phyloP scores from a whole-genome alignment of 1,140 invertebrate genomes.

The Saxidomus purpurata region DNA sequence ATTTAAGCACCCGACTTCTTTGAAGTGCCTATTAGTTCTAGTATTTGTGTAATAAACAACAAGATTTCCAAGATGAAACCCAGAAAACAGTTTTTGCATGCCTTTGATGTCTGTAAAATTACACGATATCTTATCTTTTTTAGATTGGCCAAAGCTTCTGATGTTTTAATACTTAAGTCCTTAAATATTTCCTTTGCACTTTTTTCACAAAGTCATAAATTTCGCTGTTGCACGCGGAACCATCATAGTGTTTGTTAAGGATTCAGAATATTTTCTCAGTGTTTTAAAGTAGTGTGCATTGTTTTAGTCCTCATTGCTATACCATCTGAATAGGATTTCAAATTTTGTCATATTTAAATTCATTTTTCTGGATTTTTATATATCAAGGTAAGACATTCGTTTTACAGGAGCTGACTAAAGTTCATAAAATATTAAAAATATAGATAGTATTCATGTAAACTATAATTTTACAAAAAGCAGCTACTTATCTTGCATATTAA shows the following conservation, averaged over 20 bases:
- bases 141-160: slow-evolving; percentile 35
- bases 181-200: slow-evolving; percentile 31
- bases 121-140: slow-evolving; percentile 54
- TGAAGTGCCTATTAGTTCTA: slow-evolving; percentile 61
- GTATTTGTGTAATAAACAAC: slow-evolving; percentile 68
- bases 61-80: slow-evolving; percentile 45
- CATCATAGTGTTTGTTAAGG: not conserved
- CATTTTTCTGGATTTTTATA: not conserved
- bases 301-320: not conserved
- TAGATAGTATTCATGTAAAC: too few relatives aligned
- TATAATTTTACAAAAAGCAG: too few relatives aligned
- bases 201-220: slow-evolving; percentile 39
- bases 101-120: slow-evolving; percentile 65
- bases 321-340: not conserved
- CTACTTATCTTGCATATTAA: too few relatives aligned
- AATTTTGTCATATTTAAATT: not conserved
- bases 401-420: too few relatives aligned
- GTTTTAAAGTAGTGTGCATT: not conserved
- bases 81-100: slow-evolving; percentile 54
- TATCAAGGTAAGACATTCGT: not conserved
- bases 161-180: slow-evolving; percentile 46
- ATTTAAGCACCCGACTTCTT: slow-evolving; percentile 50
- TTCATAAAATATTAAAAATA: too few relatives aligned
- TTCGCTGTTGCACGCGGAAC: slow-evolving; percentile 3
- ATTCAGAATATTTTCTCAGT: slow-evolving; percentile 16